These are phyloP conservation scores for Erythrocebus patas DNA, from an alignment of 2,113 vertebrate species.

Conservation along the genomic window DNA sequence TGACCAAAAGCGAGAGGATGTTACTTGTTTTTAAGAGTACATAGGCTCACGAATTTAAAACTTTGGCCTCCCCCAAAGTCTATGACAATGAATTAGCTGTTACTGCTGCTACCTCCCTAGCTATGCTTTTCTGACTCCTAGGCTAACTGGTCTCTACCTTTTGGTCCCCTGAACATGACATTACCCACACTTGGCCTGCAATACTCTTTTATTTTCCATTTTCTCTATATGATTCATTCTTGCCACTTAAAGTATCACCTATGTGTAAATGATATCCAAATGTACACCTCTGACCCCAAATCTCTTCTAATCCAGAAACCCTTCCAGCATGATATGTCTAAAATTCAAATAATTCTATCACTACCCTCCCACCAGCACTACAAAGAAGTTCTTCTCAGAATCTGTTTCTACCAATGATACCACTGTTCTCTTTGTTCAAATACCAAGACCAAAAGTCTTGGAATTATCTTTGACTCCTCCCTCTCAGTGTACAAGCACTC, in stretches of 20 bases:
- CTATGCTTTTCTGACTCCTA: not conserved
- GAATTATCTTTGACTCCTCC: not conserved
- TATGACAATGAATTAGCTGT: not conserved
- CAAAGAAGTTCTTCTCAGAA: not conserved
- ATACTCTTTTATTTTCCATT: not conserved
- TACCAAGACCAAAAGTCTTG: not conserved
- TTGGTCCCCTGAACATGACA: not conserved
- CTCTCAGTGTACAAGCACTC: not conserved
- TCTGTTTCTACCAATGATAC: not conserved
- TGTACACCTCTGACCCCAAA: not conserved
- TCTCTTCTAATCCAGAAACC: not conserved
- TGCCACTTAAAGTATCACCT: not conserved
- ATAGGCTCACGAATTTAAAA: not conserved
- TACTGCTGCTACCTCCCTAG: not conserved
- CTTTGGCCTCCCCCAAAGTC: not conserved
- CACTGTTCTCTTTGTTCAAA: not conserved
- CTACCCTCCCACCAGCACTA: not conserved
- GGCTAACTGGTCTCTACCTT: not conserved
- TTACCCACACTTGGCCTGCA: not conserved
- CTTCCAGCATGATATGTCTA: not conserved
- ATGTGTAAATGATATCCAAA: not conserved
- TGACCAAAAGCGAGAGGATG: not conserved
- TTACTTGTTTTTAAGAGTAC: not conserved
- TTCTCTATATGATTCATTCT: not conserved
- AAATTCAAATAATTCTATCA: not conserved